A percentile compares a stretch with the other conserved stretches of the same genome.
Evolutionary conservation across 23 tunicate species (phyloP).

Genomic region (Halocynthia roretzi): DNA sequence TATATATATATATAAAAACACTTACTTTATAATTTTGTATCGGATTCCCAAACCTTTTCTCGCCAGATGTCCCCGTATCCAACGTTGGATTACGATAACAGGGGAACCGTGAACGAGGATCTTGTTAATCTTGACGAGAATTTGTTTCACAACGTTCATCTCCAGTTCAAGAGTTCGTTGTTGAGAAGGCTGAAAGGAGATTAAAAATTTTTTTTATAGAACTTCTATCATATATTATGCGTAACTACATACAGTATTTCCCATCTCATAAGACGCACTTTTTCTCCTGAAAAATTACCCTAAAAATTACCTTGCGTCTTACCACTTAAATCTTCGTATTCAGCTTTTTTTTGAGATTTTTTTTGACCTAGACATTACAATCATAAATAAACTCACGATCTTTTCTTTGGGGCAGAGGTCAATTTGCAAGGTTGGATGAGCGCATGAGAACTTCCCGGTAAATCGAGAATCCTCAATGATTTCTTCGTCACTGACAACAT

Average conservation of each 20-base stretch:
- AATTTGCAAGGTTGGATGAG: constrained; percentile 46
- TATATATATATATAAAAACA: too few species aligned
- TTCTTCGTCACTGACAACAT: constrained; percentile 81
- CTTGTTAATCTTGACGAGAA: constrained; percentile 39
- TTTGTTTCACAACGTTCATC: constrained; percentile 36
- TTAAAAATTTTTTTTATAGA: not conserved
- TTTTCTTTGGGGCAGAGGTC: constrained; percentile 80
- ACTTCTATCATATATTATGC: too few species aligned
- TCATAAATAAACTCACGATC: not conserved
- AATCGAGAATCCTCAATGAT: constrained; percentile 80
- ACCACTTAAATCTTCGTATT: too few species aligned
- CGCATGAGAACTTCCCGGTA: constrained; percentile 37
- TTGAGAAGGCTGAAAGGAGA: constrained; percentile 26
- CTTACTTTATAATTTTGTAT: constrained; percentile 44
- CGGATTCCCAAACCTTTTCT: constrained; percentile 44
- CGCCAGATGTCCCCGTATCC: constrained; percentile 61
- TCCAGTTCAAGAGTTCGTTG: constrained; percentile 40
- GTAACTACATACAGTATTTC: too few species aligned
- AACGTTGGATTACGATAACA: constrained; percentile 69
- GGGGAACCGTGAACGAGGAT: constrained; percentile 75
- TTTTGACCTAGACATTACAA: too few species aligned
- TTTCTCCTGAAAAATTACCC: too few species aligned
- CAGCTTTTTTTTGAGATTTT: too few species aligned
- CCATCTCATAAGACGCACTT: too few species aligned
- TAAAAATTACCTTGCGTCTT: too few species aligned